phyloP scores from a whole-genome alignment of 1,140 invertebrate species.

The Bombus fervidus region DNA sequence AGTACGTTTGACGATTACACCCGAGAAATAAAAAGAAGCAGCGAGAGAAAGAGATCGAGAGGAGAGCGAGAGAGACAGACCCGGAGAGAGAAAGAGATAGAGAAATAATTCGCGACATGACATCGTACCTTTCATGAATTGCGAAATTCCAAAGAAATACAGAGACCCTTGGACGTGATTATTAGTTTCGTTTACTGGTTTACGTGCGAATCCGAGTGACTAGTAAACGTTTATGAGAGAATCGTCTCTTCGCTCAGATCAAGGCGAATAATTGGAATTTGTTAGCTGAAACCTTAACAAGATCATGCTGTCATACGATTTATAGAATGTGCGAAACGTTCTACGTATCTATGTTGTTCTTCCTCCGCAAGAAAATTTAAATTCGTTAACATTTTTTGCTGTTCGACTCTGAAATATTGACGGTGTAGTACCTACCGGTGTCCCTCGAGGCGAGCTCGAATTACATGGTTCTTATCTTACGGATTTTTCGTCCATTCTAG shows the following conservation, averaged over 20 bases:
- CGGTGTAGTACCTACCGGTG: slow-evolving; percentile 4
- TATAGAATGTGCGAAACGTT: slow-evolving; percentile 12
- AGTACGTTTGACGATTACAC: slow-evolving; percentile 36
- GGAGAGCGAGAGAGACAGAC: not conserved
- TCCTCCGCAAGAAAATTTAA: not conserved
- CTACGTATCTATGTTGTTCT: not conserved
- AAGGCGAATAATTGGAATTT: slow-evolving; percentile 30
- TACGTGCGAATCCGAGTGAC: not conserved
- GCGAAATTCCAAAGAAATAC: slow-evolving; percentile 50
- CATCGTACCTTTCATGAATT: slow-evolving; percentile 51
- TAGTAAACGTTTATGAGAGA: slow-evolving; percentile 16
- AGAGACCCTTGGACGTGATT: slow-evolving; percentile 16
- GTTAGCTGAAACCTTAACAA: slow-evolving; percentile 47
- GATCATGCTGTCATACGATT: slow-evolving; percentile 53
- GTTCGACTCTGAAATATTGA: not conserved
- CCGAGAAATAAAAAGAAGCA: slow-evolving; percentile 43
- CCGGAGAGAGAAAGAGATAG: slow-evolving; percentile 25
- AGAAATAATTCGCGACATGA: slow-evolving; percentile 49
- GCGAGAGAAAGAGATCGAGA: slow-evolving; percentile 26
- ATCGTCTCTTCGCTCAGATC: not conserved
- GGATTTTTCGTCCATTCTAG: not conserved
- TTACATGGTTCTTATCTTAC: not conserved
- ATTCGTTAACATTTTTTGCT: not conserved
- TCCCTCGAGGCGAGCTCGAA: not conserved
- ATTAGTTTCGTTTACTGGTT: not conserved